phyloP scores from a whole-genome alignment of 2,888 invertebrate species.

The Dynastes grantii region DNA sequence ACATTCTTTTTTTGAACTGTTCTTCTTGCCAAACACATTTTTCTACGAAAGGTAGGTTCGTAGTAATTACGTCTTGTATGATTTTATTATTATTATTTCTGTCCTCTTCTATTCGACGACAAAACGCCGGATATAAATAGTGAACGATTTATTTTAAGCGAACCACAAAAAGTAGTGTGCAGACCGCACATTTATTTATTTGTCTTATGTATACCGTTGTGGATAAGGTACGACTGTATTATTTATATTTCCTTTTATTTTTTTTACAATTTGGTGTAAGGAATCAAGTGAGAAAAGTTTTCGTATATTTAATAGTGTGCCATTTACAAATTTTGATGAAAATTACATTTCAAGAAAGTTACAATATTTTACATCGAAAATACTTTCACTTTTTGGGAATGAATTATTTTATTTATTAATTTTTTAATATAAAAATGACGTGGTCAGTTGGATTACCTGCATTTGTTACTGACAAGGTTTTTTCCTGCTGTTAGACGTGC shows the following conservation, averaged over 20 bases:
- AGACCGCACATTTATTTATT: slow-evolving; percentile 30
- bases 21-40: slow-evolving; percentile 37
- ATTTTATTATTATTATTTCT: slow-evolving; percentile 16
- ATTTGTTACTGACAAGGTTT: no score
- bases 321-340: no score
- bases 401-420: background rate
- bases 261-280: slow-evolving; percentile 56
- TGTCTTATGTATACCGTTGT: slow-evolving; percentile 44
- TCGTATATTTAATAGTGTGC: slow-evolving; percentile 54
- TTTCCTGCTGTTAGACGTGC: no score
- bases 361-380: no score
- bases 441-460: no score
- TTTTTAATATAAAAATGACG: background rate
- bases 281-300: slow-evolving; percentile 54
- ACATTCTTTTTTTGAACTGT: slow-evolving; percentile 23
- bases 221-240: slow-evolving; percentile 57
- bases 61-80: slow-evolving; percentile 47
- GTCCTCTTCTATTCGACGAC: background rate
- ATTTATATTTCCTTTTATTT: slow-evolving; percentile 52
- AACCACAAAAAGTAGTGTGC: slow-evolving; percentile 32
- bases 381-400: no score
- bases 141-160: background rate
- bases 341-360: no score
- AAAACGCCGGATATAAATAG: slow-evolving; percentile 8
- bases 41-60: slow-evolving; percentile 55